These are phyloP conservation scores for Pollachius pollachius DNA, from an alignment of 2,113 vertebrate genomes.

Conservation along the genomic window DNA sequence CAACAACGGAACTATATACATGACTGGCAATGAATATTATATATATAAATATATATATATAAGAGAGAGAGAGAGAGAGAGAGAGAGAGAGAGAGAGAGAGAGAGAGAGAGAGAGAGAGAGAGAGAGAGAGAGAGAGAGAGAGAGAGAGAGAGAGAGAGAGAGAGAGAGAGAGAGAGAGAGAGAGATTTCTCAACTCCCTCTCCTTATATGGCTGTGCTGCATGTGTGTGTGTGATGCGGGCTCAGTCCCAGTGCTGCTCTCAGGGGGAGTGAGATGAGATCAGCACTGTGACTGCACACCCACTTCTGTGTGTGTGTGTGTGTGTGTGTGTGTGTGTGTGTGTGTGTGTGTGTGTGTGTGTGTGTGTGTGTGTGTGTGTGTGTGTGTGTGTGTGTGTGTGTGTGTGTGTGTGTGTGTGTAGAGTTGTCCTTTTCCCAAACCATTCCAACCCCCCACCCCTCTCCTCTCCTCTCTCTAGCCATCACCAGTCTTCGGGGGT, in stretches of 20 bases:
- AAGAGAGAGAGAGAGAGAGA: conserved; percentile 9
- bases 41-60: no score
- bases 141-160: conserved; percentile 30
- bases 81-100: conserved; percentile 40
- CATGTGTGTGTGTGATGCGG: conserved; percentile 37
- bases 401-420: no score
- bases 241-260: conserved; percentile 56
- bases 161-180: conserved; percentile 26
- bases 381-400: no score
- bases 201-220: conserved; percentile 68
- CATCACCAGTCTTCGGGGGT: not conserved
- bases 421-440: no score
- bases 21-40: conserved; percentile 34
- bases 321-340: no score
- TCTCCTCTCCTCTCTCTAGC: not conserved
- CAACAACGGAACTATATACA: no score
- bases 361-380: no score
- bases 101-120: conserved; percentile 16
- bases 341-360: not conserved
- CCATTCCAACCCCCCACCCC: no score
- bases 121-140: conserved; percentile 40
- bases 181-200: conserved; percentile 53
- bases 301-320: conserved; percentile 9
- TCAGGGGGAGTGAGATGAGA: conserved; percentile 58
- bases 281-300: conserved; percentile 32